A percentile compares a stretch with the other conserved stretches of the same genome.
Conservation (phyloP, 2,888 invertebrate genomes). For the Scrobipalpa atriplicella region DNA sequence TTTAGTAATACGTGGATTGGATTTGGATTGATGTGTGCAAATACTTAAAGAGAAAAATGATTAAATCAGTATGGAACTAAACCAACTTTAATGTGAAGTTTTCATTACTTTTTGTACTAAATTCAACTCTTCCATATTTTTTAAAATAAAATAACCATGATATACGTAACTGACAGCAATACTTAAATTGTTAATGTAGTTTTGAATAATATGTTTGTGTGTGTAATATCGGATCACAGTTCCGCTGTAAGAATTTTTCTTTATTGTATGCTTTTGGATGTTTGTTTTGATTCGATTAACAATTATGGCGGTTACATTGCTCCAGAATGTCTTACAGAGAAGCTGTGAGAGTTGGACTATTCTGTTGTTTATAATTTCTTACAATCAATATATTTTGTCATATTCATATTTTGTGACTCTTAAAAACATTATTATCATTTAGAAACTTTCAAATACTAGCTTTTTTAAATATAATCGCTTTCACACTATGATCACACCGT, state of each 20-base stretch:
- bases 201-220: conserved; percentile 19
- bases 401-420: background rate
- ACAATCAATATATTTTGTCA: background rate
- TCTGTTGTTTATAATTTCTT: background rate
- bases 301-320: conserved; percentile 80
- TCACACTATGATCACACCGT: too few relatives aligned
- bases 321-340: conserved; percentile 73
- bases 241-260: conserved; percentile 74
- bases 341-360: conserved; percentile 60
- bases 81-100: background rate
- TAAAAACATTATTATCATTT: too few relatives aligned
- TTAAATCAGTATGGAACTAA: background rate
- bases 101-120: background rate
- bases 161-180: conserved; percentile 14
- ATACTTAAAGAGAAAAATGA: too few relatives aligned
- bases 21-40: background rate
- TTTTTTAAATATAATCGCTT: too few relatives aligned
- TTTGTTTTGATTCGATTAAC: conserved; percentile 33
- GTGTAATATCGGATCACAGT: conserved; percentile 60
- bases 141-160: background rate
- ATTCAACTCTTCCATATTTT: background rate
- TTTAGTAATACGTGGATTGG: too few relatives aligned
- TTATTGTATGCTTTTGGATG: conserved; percentile 37
- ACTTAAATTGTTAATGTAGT: background rate
- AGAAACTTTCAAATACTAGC: too few relatives aligned